Base-by-base conservation (phyloP, 2,888 invertebrate species). In the Apomyelois bistriatella region DNA sequence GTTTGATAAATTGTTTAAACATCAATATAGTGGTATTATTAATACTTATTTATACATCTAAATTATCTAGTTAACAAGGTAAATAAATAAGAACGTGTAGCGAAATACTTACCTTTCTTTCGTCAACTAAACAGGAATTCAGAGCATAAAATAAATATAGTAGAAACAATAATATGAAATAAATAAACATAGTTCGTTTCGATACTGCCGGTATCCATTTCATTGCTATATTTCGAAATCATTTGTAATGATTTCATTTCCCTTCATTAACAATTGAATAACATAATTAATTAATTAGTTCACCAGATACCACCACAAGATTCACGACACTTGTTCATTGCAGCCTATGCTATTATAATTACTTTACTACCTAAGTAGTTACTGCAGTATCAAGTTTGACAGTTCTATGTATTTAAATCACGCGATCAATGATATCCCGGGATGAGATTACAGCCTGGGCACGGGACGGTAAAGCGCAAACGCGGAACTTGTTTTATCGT, bases 131-230 rank as follows among this genome's bases (percentile, higher is more conserved):
- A 80, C 79, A 85, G 61, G 75, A 78, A 81, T 81, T 81, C 76
- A 85, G 75, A 70, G 74, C 74, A 82, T 85, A 88, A 56, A 88
- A 82, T 82, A 87, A 82, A 81, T 87, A 88, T 67, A 89, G 79
- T 75, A 88, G 73, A 82, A 84, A 84, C 56, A 89, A 76, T 67
- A 83, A 75, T 78, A 74, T 76, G 71, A 85, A 82, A 82, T 82
- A 88, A 63, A 82, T 78, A 80, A 84, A 84, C 61, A 81, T 72
- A 78, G 76, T 82, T 80, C 82, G 81, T 68, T 82, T 87, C 76
- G 86, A 76, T 67, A 83, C 64, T 64, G 74, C 74, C 68, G 82
- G 75, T 71, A 79, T 70, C 76, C 86, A 88, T 86, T 70, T 85
- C 89, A 89, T 88, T 72, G 73, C 85, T 81, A 58, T 63, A 76